Conservation (phyloP, 2,113 vertebrate genomes). For the Empidonax alnorum region DNA sequence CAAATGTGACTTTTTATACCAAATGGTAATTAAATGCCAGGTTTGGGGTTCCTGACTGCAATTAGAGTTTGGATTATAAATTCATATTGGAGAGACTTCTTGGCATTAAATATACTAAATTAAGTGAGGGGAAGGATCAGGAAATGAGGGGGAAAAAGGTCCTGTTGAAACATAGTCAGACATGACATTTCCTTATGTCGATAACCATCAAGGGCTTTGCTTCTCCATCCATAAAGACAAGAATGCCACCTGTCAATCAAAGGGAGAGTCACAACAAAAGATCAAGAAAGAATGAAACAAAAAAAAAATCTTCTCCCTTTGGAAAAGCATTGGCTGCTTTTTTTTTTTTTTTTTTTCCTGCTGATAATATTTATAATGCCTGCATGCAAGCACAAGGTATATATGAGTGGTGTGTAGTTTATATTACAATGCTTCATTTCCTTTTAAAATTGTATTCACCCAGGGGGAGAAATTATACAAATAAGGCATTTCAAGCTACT, state of each 20-base stretch:
- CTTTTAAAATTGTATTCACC: conserved; percentile 68
- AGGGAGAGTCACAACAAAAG: conserved; percentile 55
- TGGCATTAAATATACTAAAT: conserved; percentile 72
- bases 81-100: conserved; percentile 63
- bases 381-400: conserved; percentile 8
- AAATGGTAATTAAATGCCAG: conserved; percentile 70
- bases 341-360: background rate
- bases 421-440: conserved; percentile 60
- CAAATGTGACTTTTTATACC: conserved; percentile 75
- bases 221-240: conserved; percentile 85
- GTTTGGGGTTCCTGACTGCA: conserved; percentile 57
- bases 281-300: conserved; percentile 56
- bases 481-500: conserved; percentile 67
- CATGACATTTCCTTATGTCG: conserved; percentile 91
- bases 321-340: background rate
- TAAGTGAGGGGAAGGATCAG: conserved; percentile 43
- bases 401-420: conserved; percentile 49
- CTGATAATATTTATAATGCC: conserved; percentile 38
- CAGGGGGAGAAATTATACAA: conserved; percentile 67
- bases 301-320: conserved; percentile 2
- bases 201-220: conserved; percentile 91
- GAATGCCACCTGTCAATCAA: conserved; percentile 95
- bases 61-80: conserved; percentile 68
- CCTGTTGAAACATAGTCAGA: conserved; percentile 74
- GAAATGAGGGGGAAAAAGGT: conserved; percentile 56